Evolutionary conservation across 2,113 vertebrate genomes (phyloP).

Genomic region (Centropristis striata): DNA sequence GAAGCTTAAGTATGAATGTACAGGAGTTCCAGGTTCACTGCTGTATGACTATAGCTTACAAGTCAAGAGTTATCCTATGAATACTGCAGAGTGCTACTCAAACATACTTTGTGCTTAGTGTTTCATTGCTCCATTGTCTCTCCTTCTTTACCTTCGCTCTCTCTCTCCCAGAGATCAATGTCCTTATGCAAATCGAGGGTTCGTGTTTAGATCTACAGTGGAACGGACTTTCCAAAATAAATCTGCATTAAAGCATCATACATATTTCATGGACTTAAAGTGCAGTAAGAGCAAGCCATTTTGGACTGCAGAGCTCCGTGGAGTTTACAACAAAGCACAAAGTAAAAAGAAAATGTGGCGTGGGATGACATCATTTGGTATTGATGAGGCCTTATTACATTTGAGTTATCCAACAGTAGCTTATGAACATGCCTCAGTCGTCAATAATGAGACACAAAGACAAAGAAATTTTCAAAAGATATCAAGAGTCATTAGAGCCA

Average conservation of each 20-base stretch:
- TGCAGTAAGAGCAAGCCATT: conserved; percentile 78
- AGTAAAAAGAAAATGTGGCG: conserved; percentile 57
- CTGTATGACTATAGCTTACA: conserved; percentile 43
- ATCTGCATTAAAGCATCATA: conserved; percentile 81
- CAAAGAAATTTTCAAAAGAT: conserved; percentile 79
- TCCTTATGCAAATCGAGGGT: conserved; percentile 75
- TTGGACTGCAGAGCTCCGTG: conserved; percentile 56
- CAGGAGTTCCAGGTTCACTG: conserved; percentile 37
- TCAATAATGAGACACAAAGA: conserved; percentile 80
- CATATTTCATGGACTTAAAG: conserved; percentile 83
- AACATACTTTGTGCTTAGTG: conserved; percentile 69
- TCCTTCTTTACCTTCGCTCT: conserved; percentile 59
- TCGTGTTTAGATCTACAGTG: conserved; percentile 77
- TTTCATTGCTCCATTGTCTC: conserved; percentile 71
- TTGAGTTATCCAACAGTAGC: conserved; percentile 66
- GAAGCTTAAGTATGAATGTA: conserved; percentile 13
- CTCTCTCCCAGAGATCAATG: conserved; percentile 74
- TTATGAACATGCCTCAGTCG: conserved; percentile 75
- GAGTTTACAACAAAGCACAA: conserved; percentile 69
- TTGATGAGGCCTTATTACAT: conserved; percentile 61
- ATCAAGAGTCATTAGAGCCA: conserved; percentile 90
- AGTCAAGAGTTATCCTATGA: conserved; percentile 58
- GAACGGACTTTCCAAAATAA: conserved; percentile 82
- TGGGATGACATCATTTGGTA: conserved; percentile 65
- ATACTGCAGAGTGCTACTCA: conserved; percentile 63